phyloP scores from a whole-genome alignment of 2,888 invertebrate genomes.

The Melinaea menophilus region DNA sequence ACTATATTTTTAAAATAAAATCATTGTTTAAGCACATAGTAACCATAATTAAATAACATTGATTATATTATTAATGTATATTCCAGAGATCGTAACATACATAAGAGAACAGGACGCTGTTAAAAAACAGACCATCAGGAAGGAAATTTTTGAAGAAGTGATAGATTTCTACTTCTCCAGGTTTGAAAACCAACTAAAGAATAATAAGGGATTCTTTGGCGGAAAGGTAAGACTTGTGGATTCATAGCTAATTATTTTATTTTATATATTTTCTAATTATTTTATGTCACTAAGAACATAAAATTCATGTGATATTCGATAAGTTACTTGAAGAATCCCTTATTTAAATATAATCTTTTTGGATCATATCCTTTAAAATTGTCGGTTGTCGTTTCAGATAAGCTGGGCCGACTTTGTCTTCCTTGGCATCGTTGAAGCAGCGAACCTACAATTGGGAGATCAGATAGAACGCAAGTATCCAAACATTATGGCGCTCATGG shows the following conservation, averaged over 20 bases:
- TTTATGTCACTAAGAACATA: too few species aligned
- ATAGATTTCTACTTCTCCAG: constrained; percentile 56
- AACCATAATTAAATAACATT: too few species aligned
- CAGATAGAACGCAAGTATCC: constrained; percentile 57
- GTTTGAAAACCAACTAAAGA: constrained; percentile 56
- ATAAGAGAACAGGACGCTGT: constrained; percentile 43
- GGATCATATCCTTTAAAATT: too few species aligned
- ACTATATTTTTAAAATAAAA: too few species aligned
- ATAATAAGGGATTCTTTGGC: constrained; percentile 54
- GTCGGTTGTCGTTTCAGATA: constrained; percentile 41
- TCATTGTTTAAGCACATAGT: too few species aligned
- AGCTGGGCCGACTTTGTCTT: constrained; percentile 66
- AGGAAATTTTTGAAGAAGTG: constrained; percentile 46
- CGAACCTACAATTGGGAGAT: constrained; percentile 44
- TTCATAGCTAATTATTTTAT: too few species aligned
- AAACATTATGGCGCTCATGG: constrained; percentile 40
- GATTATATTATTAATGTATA: neutral
- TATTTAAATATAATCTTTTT: too few species aligned
- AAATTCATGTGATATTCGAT: too few species aligned
- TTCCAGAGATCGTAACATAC: constrained; percentile 47
- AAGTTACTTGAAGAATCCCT: too few species aligned
- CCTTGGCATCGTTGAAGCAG: constrained; percentile 54
- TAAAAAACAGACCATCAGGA: constrained; percentile 44
- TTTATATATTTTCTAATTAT: too few species aligned
- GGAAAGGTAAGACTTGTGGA: constrained; percentile 47